Evolutionary conservation across 2,888 invertebrate genomes (phyloP).

Genomic region (Heliconius erato): DNA sequence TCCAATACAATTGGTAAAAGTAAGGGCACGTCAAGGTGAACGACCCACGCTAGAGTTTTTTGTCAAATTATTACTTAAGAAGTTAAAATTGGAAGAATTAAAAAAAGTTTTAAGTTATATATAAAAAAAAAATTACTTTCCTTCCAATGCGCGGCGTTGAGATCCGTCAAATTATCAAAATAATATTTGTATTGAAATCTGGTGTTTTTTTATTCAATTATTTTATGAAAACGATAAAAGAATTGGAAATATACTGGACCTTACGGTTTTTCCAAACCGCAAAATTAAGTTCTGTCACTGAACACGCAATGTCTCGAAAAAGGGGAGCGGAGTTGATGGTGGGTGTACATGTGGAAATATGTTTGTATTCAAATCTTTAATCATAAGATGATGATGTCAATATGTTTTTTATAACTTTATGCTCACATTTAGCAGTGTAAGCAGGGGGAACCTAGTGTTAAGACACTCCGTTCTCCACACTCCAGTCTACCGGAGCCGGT

Average conservation of each 20-base stretch:
- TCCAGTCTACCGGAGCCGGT: neutral
- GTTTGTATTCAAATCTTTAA: neutral
- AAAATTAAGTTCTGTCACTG: neutral
- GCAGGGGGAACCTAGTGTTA: neutral
- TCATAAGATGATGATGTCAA: neutral
- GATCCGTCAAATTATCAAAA: neutral
- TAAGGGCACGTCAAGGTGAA: constrained; percentile 51
- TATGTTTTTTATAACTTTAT: neutral
- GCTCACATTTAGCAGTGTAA: neutral
- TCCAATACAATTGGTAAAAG: constrained; percentile 51
- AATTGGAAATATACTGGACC: too few relatives aligned
- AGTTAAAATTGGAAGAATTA: neutral
- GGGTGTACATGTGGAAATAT: too few relatives aligned
- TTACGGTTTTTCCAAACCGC: too few relatives aligned
- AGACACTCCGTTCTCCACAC: neutral
- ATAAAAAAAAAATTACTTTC: too few relatives aligned
- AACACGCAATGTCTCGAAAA: neutral
- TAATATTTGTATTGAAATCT: neutral
- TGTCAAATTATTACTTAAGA: constrained; percentile 2
- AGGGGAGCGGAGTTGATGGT: neutral
- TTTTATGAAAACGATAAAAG: too few relatives aligned
- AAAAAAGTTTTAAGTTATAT: neutral
- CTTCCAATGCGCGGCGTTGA: neutral
- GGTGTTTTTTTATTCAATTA: too few relatives aligned
- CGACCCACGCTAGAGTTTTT: constrained; percentile 42